Percentiles rank a stretch among this genome's conserved stretches.
These are phyloP conservation scores for Drymonia ruficornis DNA, from an alignment of 2,888 invertebrate genomes.

Conservation along the genomic window DNA sequence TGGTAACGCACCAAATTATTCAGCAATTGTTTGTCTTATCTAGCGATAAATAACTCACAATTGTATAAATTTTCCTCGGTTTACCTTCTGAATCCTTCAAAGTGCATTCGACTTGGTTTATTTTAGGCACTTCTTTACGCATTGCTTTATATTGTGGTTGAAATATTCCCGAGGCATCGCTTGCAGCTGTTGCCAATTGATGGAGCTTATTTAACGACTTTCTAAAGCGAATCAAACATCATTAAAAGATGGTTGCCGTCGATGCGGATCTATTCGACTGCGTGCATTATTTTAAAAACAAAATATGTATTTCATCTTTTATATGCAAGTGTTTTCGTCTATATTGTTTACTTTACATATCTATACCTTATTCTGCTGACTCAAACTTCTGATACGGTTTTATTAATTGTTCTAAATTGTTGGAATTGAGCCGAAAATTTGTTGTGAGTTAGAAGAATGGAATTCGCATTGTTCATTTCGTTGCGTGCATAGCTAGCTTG, in stretches of 20 bases:
- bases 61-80: slow-evolving; percentile 7
- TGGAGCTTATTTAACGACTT: slow-evolving; percentile 33
- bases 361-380: too few relatives aligned
- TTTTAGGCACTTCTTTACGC: slow-evolving; percentile 16
- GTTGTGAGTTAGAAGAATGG: too few relatives aligned
- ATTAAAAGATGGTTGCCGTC: background rate
- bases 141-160: slow-evolving; percentile 25
- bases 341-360: too few relatives aligned
- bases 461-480: too few relatives aligned
- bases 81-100: slow-evolving; percentile 21
- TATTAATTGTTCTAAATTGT: too few relatives aligned
- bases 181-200: slow-evolving; percentile 31
- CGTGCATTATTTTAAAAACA: background rate
- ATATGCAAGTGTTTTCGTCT: too few relatives aligned
- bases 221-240: slow-evolving; percentile 28
- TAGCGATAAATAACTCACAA: slow-evolving; percentile 1
- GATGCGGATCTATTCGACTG: background rate
- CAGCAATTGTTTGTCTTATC: background rate
- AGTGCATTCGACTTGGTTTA: slow-evolving; percentile 19
- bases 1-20: slow-evolving; percentile 4
- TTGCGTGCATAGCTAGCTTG: too few relatives aligned
- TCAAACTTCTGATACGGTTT: too few relatives aligned
- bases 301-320: background rate
- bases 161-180: slow-evolving; percentile 22
- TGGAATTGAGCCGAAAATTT: too few relatives aligned